Evolutionary conservation across 2,888 invertebrate genomes (phyloP), one percentile per base, ranked within the genome.

Genomic region (Oeneis ivallda): DNA sequence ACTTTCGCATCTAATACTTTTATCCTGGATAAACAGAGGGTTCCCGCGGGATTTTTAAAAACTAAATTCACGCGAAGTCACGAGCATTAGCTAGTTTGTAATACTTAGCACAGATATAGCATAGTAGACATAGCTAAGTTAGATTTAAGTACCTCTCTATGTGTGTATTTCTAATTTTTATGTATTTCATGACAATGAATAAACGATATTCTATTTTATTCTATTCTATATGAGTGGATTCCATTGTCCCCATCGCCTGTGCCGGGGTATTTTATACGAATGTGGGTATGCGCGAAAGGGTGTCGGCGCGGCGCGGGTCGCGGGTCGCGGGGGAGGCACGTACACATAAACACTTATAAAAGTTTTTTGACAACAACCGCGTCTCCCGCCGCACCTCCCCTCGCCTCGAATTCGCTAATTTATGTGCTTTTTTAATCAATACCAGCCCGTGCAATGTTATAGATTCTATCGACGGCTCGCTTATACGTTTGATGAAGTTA

Each of bases 391-490:
- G 69, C 71, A 76, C 74, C 79, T 74, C 85, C 77, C 74, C 79
- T 74, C 85, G 83, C 84, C 80, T 82, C 83, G 87, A 87, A 90
- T 89, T 89, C 89, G 90, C 90, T 92, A 92, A 92, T 92, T 92
- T 92, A 92, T 92, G 92, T 92, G 89, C 89, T 91, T 92, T 92
- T 92, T 92, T 92, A 92, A 92, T 92, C 92, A 92, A 92, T 92
- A 92, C 87, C 79, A 17, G 78, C 52, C 57, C 77, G 78, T 74
- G 75, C 75, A 73, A 71, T 76, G 76, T 76, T 85, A 84, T 85
- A 85, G 84, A 82, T 83, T 82, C 78, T 77, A 86, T 86, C 81
- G 86, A 75, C 67, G 75, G 17, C 39, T 58, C 4, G 41, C 59
- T 62, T 47, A 32, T 49, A 65, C 57, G 58, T 37, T 45, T 45